A percentile compares a stretch with the other conserved stretches of the same genome.
Conservation (phyloP, 2,888 invertebrate species). For the Lymantria monacha region DNA sequence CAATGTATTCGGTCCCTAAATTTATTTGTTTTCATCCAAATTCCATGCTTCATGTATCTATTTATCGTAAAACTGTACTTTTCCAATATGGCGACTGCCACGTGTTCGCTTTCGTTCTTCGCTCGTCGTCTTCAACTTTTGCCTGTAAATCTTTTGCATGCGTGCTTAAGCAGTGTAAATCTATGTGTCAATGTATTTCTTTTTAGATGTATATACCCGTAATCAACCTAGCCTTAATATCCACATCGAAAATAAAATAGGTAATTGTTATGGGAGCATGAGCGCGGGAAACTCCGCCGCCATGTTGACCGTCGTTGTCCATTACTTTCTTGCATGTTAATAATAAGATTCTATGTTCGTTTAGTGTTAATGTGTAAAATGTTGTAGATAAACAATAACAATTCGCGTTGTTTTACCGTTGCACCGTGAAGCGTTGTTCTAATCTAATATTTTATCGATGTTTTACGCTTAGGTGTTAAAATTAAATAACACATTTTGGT, state of each 20-base stretch:
- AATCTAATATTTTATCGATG: constrained; percentile 67
- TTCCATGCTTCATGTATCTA: constrained; percentile 57
- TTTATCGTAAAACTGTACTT: constrained; percentile 6
- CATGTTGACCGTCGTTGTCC: constrained; percentile 46
- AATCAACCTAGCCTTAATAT: constrained; percentile 76
- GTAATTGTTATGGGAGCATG: constrained; percentile 51
- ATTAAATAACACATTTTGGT: constrained; percentile 59
- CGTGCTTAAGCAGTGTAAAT: constrained; percentile 72
- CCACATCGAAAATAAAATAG: constrained; percentile 78
- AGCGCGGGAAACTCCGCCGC: constrained; percentile 19
- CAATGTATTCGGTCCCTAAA: constrained; percentile 64
- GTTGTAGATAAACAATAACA: constrained; percentile 34
- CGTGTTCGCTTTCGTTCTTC: constrained; percentile 16
- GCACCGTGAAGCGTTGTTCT: constrained; percentile 57
- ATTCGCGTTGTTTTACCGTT: constrained; percentile 35
- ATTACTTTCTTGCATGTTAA: constrained; percentile 72
- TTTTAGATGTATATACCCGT: constrained; percentile 70
- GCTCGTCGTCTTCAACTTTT: constrained; percentile 65
- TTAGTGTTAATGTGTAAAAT: constrained; percentile 63
- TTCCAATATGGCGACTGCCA: background rate
- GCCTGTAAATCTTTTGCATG: constrained; percentile 79
- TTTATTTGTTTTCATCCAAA: constrained; percentile 79
- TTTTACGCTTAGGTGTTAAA: constrained; percentile 73
- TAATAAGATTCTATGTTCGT: constrained; percentile 64
- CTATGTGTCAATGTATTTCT: constrained; percentile 60